Base-by-base conservation (phyloP, 2,888 invertebrate genomes). In the Clanis bilineata region DNA sequence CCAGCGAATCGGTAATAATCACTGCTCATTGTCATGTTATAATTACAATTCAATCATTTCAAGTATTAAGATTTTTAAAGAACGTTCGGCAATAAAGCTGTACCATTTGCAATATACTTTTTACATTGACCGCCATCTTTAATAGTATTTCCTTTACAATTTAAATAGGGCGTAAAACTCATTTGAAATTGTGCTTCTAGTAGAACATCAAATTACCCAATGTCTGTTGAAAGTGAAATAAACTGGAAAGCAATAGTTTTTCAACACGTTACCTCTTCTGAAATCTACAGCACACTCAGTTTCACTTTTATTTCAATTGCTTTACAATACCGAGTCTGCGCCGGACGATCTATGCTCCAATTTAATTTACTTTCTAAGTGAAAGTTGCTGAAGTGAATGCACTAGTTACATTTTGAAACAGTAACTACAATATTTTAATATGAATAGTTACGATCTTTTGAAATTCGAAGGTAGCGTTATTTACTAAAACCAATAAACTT, bases 1-100 rank as follows among this genome's bases (percentile, higher is more conserved):
- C 94, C 95, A 1, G 95, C 95, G 0, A 95, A 95, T 73, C 93
- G 94, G 94, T 94, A 76, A 56, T 60, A 47, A 0, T 28, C n/a
- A 21, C 12, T 32, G 32, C 9, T 9, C n/a, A n/a, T n/a, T n/a
- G n/a, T n/a, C n/a, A n/a, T n/a, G n/a, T n/a, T n/a, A n/a, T n/a
- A n/a, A n/a, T n/a, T n/a, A n/a, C n/a, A n/a, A n/a, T n/a, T n/a
- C n/a, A n/a, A n/a, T n/a, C n/a, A n/a, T n/a, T n/a, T n/a, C n/a
- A n/a, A n/a, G n/a, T n/a, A n/a, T n/a, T n/a, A n/a, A n/a, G n/a
- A n/a, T n/a, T n/a, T n/a, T n/a, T n/a, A n/a, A n/a, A n/a, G n/a
- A n/a, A n/a, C n/a, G n/a, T n/a, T n/a, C n/a, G n/a, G n/a, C n/a
- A n/a, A n/a, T n/a, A n/a, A n/a, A n/a, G n/a, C n/a, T n/a, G n/a